Conservation (phyloP, 2,113 vertebrate species). For the Athene noctua region DNA sequence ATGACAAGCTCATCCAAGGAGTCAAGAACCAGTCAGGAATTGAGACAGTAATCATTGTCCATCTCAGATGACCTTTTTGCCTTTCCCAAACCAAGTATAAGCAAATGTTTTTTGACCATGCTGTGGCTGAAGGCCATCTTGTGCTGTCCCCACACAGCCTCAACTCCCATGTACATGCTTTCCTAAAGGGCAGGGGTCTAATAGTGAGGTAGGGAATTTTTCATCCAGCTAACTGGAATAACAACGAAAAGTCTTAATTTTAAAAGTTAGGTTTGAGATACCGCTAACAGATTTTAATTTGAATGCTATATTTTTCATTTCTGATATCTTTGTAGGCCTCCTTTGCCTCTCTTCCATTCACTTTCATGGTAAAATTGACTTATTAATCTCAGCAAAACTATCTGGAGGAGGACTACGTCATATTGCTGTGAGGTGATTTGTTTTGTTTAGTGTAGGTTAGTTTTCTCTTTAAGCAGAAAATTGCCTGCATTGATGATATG, state of each 20-base stretch:
- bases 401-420: neutral
- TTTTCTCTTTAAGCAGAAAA: neutral
- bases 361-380: neutral
- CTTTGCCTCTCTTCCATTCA: neutral
- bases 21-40: neutral
- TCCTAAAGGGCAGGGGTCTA: neutral
- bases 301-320: neutral
- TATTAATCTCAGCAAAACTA: neutral
- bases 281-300: neutral
- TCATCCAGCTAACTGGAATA: neutral
- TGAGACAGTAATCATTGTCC: neutral
- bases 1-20: neutral
- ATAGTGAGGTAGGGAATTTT: neutral
- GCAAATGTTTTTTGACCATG: accelerated
- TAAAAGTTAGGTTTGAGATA: neutral
- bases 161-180: neutral
- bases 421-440: neutral
- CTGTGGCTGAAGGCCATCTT: neutral
- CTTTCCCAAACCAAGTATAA: neutral
- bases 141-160: neutral
- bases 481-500: neutral
- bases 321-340: neutral
- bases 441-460: neutral
- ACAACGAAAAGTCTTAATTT: neutral
- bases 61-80: neutral